Evolutionary conservation across 2,113 vertebrate species (phyloP), one percentile per base, ranked within the genome.

Genomic region (Spermophilus dauricus): DNA sequence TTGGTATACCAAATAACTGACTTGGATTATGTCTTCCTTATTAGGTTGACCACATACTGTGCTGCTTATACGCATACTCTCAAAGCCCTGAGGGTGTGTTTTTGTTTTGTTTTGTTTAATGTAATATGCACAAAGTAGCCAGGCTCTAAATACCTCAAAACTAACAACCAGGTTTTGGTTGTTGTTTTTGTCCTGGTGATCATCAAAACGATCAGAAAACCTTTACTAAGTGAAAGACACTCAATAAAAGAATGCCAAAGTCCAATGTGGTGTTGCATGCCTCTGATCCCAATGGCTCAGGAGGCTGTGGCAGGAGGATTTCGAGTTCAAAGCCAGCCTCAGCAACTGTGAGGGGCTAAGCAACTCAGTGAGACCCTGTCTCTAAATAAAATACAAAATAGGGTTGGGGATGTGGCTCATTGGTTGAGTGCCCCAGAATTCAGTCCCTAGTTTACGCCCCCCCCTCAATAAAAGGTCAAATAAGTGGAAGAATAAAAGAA

Each of bases 101-200:
- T 78, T 69, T 90, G 28, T 39, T 51, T 51, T 51, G 48, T 88
- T 78, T 69, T 90, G 28, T 39, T 92, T 94, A 93, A 42, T 75
- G 20, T 34, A 28, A 4, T 95, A 17, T 5, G 4, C 51, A 63
- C 9, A 14, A 56, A 89, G 34, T 84, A 77, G 24, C 28, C 37
- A 89, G 6, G 28, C 16, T 81, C 39, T 17, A 61, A 88, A 81
- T 17, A 56, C 91, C n/a, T 80, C 65, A 58, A 67, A 83, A 81
- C 28, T 26, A 39, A 12, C 63, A 78, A 51, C 3, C 37, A 6
- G 8, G 0, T 37, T 51, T 8, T 65, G 53, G 30, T 81, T 32
- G 34, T 42, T 63, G 45, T 73, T 39, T 34, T 84, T 37, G 1
- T 34, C 83, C 4, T 58, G 94, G 63, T 72, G 34, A 86, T 72